Base-by-base conservation (phyloP, 1,140 invertebrate species). In the Magallana gigas region DNA sequence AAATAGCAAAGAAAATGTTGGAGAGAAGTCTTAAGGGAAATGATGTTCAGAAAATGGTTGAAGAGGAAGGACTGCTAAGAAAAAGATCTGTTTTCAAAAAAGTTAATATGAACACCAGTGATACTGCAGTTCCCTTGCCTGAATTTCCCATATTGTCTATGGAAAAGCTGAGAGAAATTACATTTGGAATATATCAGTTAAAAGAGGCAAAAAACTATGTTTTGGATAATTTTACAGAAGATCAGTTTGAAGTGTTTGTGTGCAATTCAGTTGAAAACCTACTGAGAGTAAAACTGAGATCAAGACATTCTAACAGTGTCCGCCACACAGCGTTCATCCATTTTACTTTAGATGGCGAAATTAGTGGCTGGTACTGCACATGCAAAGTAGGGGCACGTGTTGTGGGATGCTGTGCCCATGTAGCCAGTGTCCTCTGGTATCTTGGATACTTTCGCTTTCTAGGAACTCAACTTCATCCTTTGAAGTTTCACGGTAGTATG, bases 301-400 rank as follows among this genome's bases (percentile, higher is more conserved):
- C 81, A n/a, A n/a, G 81, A 56, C 81, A 83, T 56, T 36, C n/a
- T 8, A 36, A 8, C 12, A 83, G 56, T n/a, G 11, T 57, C 8
- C 23, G 8, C 1, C 81, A 83, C 2, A 83, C 16, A 12, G 29
- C 4, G 8, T 83, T n/a, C 8, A 83, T 83, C 29, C 12, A 83
- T 36, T 83, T 36, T 36, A 18, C 8, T 29, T n/a, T 18, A 16
- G 82, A 59, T n/a, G 8, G 8, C 56, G 82, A 57, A 81, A 62
- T 87, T 36, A 68, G 3, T n/a, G 87, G 57, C 1, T 87, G 87
- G 83, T 87, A 87, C 48, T 87, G 87, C 58, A 83, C 82, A 36
- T 87, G 87, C 48, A 87, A 80, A 48, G 87, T 82, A 4, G 83
- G 87, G 18, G 87, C 87, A 8, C 48, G 87, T 6, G 87, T 87